These are phyloP conservation scores for Acanthurus leucopareius DNA, from an alignment of 2,797 vertebrate genomes.

Conservation along the genomic window DNA sequence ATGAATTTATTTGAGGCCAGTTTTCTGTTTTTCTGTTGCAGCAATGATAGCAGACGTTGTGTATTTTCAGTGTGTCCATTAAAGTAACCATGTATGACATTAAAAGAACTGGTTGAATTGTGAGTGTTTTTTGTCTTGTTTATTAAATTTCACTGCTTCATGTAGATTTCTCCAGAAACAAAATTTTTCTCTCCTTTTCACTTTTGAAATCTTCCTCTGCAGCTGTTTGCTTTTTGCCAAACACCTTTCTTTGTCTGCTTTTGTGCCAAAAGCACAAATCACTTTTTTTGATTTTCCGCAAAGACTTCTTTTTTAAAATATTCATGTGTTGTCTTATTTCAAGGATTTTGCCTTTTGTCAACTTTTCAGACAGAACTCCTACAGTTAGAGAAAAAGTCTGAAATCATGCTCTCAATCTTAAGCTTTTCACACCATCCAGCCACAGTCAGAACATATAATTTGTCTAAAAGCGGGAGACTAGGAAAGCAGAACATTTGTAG, in stretches of 20 bases:
- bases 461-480: too few relatives aligned
- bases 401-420: neutral
- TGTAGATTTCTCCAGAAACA: neutral
- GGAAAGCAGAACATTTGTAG: neutral
- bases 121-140: neutral
- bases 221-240: neutral
- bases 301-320: neutral
- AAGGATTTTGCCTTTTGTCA: neutral
- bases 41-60: slow-evolving; percentile 15
- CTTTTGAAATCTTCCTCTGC: neutral
- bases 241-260: too few relatives aligned
- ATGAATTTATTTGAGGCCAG: slow-evolving; percentile 34
- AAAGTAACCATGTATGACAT: slow-evolving; percentile 34
- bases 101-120: slow-evolving; percentile 32
- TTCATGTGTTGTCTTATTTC: too few relatives aligned
- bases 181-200: neutral
- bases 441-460: neutral
- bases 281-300: neutral
- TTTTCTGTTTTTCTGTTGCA: slow-evolving; percentile 31
- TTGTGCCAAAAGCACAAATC: too few relatives aligned
- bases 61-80: slow-evolving; percentile 26
- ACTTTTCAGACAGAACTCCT: neutral
- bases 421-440: neutral
- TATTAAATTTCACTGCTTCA: neutral
- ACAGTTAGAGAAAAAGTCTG: neutral